phyloP scores from a whole-genome alignment of 2,888 invertebrate species.

The Tetragnatha montana region DNA sequence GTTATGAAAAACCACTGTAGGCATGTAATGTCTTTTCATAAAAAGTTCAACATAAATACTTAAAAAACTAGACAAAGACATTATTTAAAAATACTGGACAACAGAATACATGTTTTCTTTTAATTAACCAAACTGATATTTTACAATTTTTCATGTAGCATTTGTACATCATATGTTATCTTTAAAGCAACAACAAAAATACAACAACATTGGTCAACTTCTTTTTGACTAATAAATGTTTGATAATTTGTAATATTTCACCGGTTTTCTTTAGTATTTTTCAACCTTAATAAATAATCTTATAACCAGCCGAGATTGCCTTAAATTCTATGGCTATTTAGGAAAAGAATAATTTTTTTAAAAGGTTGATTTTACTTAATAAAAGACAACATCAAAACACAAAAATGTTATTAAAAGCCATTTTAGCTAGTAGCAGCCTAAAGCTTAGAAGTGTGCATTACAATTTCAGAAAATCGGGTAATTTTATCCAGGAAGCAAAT shows the following conservation, averaged over 20 bases:
- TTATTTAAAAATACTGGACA: slow-evolving; percentile 29
- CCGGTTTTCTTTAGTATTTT: too few species aligned
- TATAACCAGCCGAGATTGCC: too few species aligned
- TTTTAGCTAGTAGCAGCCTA: slow-evolving; percentile 34
- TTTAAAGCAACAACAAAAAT: neutral
- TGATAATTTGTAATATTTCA: neutral
- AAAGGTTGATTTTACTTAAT: slow-evolving; percentile 25
- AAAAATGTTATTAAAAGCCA: slow-evolving; percentile 42
- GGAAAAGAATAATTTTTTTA: too few species aligned
- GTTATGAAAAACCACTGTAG: slow-evolving; percentile 37
- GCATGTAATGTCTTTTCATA: slow-evolving; percentile 27
- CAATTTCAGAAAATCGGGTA: slow-evolving; percentile 21
- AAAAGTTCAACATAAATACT: neutral
- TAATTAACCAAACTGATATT: too few species aligned
- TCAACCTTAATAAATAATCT: too few species aligned
- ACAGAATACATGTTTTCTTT: neutral
- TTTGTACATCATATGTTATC: too few species aligned
- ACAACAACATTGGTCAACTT: neutral
- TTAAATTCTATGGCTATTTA: too few species aligned
- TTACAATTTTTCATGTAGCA: too few species aligned
- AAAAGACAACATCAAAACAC: slow-evolving; percentile 10
- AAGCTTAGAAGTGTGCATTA: slow-evolving; percentile 32
- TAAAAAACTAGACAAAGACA: slow-evolving; percentile 4
- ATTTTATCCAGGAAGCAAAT: slow-evolving; percentile 26
- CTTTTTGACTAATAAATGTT: neutral